phyloP scores from a whole-genome alignment of 2,797 vertebrate species.

The Labeo calbasu region DNA sequence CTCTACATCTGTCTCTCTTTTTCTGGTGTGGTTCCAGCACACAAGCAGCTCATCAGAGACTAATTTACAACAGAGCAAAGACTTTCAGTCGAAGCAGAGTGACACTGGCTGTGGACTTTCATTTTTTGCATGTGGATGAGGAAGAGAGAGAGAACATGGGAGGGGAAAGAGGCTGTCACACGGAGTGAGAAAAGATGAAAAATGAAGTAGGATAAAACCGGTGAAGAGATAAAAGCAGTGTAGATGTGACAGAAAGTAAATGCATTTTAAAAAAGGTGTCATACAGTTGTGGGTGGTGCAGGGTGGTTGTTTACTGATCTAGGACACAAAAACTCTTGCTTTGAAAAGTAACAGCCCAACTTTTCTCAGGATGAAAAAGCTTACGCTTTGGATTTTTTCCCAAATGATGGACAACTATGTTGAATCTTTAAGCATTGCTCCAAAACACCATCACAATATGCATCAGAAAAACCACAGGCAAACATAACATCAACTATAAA shows the following conservation, averaged over 20 bases:
- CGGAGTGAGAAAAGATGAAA: background rate
- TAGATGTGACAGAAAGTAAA: background rate
- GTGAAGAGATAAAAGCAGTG: conserved; percentile 7
- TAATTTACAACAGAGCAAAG: conserved; percentile 44
- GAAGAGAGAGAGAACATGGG: background rate
- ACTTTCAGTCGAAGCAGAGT: background rate
- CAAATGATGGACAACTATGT: background rate
- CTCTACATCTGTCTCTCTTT: conserved; percentile 27
- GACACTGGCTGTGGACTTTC: background rate
- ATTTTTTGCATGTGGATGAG: conserved; percentile 1
- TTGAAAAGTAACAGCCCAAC: background rate
- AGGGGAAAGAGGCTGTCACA: background rate
- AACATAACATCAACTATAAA: background rate
- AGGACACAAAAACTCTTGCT: background rate
- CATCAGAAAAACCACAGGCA: background rate
- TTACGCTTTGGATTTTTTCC: background rate
- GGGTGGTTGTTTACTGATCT: background rate
- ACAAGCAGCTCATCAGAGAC: conserved; percentile 44
- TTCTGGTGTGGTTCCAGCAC: conserved; percentile 28
- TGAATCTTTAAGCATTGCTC: background rate
- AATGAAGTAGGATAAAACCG: background rate
- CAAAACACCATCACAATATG: background rate
- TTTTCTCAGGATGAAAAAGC: background rate
- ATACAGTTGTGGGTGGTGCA: background rate
- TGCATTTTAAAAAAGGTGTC: background rate